Conservation (phyloP, 2,113 vertebrate genomes). For the Furnarius figulus region DNA sequence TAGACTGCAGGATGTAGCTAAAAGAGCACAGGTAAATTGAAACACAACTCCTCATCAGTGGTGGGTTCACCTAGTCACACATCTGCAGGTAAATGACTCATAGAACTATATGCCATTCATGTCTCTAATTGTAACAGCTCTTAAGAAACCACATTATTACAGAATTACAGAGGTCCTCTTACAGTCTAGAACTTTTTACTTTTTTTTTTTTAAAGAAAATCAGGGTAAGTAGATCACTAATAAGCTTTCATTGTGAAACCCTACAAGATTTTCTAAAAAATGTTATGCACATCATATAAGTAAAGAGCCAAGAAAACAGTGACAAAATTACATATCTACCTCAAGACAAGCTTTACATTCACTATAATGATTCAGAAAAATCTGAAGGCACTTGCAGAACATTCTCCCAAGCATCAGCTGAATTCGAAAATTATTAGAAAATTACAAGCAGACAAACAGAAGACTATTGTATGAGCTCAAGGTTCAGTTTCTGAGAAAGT, state of each 20-base stretch:
- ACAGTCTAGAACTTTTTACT: neutral
- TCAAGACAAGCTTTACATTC: neutral
- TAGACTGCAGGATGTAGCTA: neutral
- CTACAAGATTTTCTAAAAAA: neutral
- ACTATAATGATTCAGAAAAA: neutral
- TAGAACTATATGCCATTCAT: fast-evolving
- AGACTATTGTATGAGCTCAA: neutral
- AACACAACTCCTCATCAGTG: neutral
- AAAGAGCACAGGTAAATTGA: neutral
- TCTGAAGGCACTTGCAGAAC: neutral
- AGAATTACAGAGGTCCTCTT: neutral
- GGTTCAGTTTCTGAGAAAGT: neutral
- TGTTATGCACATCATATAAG: neutral
- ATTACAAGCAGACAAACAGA: neutral
- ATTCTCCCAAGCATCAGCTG: neutral
- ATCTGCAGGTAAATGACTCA: neutral
- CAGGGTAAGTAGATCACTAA: neutral
- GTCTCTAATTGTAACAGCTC: neutral
- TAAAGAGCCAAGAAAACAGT: neutral
- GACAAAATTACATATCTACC: neutral
- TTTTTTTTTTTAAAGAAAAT: neutral
- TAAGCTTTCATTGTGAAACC: neutral
- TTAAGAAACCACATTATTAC: neutral
- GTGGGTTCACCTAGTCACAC: neutral
- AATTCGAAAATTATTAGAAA: neutral